These are phyloP conservation scores for Agrochola lychnidis DNA, from an alignment of 2,888 invertebrate species.

Conservation along the genomic window DNA sequence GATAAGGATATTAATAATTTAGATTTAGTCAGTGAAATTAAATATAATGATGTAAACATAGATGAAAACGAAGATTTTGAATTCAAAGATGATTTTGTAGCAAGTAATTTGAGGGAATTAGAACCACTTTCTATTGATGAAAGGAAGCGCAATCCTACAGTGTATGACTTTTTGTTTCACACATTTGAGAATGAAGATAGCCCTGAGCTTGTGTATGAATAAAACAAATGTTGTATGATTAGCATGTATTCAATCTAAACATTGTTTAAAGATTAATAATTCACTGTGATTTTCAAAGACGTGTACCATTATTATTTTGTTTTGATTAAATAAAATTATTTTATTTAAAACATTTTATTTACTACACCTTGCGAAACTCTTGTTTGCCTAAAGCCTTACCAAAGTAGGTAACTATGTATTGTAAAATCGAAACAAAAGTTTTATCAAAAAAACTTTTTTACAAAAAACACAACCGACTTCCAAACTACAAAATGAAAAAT, in stretches of 20 bases:
- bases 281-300: slow-evolving; percentile 19
- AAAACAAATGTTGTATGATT: background rate
- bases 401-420: background rate
- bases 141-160: slow-evolving; percentile 43
- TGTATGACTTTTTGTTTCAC: slow-evolving; percentile 56
- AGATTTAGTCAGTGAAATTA: slow-evolving; percentile 36
- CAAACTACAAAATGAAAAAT: too few relatives aligned
- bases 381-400: background rate
- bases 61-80: slow-evolving; percentile 2
- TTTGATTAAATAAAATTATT: slow-evolving; percentile 10
- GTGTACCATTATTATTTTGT: background rate
- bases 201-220: slow-evolving; percentile 52
- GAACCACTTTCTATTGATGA: slow-evolving; percentile 22
- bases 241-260: background rate
- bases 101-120: slow-evolving; percentile 14
- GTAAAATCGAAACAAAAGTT: background rate
- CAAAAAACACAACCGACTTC: too few relatives aligned
- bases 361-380: background rate
- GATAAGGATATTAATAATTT: slow-evolving; percentile 38
- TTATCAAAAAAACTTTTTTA: too few relatives aligned
- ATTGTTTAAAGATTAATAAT: background rate
- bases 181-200: slow-evolving; percentile 41
- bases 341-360: slow-evolving; percentile 2
- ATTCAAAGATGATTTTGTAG: background rate
- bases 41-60: slow-evolving; percentile 1